Percentiles rank a stretch among this genome's conserved stretches.
phyloP scores from a whole-genome alignment of 2,797 vertebrate species.

The Crossoptilon crossoptilon region DNA sequence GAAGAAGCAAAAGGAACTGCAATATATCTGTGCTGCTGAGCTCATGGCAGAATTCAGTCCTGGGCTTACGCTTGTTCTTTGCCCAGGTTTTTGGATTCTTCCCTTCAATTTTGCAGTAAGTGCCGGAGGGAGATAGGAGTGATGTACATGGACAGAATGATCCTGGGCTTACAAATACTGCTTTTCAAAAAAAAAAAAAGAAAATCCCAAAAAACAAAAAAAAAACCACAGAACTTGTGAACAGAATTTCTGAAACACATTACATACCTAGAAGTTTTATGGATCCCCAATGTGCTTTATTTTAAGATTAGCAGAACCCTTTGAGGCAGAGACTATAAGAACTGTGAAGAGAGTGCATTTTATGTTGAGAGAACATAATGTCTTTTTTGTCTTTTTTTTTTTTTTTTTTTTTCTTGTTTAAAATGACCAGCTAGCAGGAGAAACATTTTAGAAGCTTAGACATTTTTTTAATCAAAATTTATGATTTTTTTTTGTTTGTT shows the following conservation, averaged over 20 bases:
- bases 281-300: constrained; percentile 51
- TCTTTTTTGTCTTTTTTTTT: too few relatives aligned
- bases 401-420: not conserved
- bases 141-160: not conserved
- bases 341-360: not conserved
- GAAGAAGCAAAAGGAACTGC: constrained; percentile 3
- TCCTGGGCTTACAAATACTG: constrained; percentile 55
- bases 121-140: not conserved
- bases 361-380: not conserved
- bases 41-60: constrained; percentile 5
- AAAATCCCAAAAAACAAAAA: too few relatives aligned
- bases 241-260: constrained; percentile 53
- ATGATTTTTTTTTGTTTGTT: not conserved
- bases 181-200: not conserved
- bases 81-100: not conserved
- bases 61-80: not conserved
- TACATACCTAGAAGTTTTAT: constrained; percentile 37
- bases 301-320: constrained; percentile 43
- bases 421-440: not conserved
- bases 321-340: constrained; percentile 26
- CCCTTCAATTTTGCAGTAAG: not conserved
- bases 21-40: not conserved
- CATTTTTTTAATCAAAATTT: constrained; percentile 16
- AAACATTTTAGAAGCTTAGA: not conserved
- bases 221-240: not conserved